Evolutionary conservation across 1,140 invertebrate genomes (phyloP).

Genomic region (Trachelipus rathkii): DNA sequence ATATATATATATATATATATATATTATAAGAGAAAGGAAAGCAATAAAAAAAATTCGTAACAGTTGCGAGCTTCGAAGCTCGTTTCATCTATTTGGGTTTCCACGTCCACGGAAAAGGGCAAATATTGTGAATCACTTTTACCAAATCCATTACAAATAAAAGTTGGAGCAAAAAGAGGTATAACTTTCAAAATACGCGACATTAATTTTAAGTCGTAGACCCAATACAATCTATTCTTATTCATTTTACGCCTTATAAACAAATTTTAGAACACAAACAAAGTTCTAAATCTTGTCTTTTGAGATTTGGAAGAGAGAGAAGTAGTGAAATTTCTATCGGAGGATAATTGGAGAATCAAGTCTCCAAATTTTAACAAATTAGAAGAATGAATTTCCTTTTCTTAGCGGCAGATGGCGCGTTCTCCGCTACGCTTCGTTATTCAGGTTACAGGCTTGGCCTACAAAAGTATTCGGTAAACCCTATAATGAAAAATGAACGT

Average conservation of each 20-base stretch:
- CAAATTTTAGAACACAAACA: neutral
- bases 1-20: too few species aligned
- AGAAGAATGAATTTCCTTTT: neutral
- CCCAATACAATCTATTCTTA: neutral
- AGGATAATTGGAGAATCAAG: neutral
- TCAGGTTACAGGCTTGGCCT: neutral
- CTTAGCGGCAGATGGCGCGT: neutral
- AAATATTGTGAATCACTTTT: too few species aligned
- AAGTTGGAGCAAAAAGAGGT: too few species aligned
- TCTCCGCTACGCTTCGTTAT: neutral
- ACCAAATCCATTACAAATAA: too few species aligned
- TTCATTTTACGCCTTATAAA: conserved; percentile 1
- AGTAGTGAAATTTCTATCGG: neutral
- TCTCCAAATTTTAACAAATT: conserved; percentile 10
- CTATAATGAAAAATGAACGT: neutral
- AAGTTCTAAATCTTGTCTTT: neutral
- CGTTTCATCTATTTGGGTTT: too few species aligned
- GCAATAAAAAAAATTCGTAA: too few species aligned
- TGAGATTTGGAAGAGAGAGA: neutral
- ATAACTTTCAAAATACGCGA: too few species aligned
- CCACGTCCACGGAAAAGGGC: too few species aligned
- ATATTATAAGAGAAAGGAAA: too few species aligned
- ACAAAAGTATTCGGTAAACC: neutral
- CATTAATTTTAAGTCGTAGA: too few species aligned
- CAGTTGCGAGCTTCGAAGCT: too few species aligned